Conservation (phyloP, 2,888 invertebrate genomes). For the Heliconius charithonia region DNA sequence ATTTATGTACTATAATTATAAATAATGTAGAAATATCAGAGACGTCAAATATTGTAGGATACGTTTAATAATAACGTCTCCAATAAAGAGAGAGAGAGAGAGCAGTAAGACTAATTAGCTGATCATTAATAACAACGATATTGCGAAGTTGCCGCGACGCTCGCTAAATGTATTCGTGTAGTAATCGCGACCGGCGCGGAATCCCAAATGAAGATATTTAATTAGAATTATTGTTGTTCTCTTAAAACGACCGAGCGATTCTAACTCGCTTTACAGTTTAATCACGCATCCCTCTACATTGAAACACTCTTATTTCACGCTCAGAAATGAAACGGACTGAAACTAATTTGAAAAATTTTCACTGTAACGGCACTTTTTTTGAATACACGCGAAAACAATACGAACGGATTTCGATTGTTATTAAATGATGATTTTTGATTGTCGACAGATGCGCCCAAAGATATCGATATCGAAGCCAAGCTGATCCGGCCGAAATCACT, state of each 20-base stretch:
- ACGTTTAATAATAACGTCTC: conserved; percentile 8
- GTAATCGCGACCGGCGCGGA: conserved; percentile 49
- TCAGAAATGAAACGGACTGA: conserved; percentile 54
- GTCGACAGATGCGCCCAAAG: conserved; percentile 58
- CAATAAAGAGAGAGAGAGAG: neutral
- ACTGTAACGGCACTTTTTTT: conserved; percentile 5
- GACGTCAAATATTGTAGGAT: neutral
- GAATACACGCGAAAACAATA: conserved; percentile 18
- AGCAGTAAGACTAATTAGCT: conserved; percentile 31
- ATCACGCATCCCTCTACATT: conserved; percentile 63
- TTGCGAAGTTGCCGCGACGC: conserved; percentile 46
- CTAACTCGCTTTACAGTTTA: conserved; percentile 57
- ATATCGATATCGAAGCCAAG: conserved; percentile 48
- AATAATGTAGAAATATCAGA: neutral
- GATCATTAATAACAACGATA: conserved; percentile 40
- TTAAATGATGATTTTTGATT: conserved; percentile 21
- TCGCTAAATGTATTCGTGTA: conserved; percentile 52
- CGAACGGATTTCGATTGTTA: conserved; percentile 16
- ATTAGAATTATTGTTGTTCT: conserved; percentile 67
- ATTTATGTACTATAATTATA: neutral
- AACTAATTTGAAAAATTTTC: conserved; percentile 52
- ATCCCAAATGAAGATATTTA: conserved; percentile 57
- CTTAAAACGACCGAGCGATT: conserved; percentile 52
- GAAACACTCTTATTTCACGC: conserved; percentile 59
- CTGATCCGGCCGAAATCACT: conserved; percentile 50